These are phyloP conservation scores for Champsocephalus gunnari DNA, from an alignment of 2,797 vertebrate species.

Conservation along the genomic window DNA sequence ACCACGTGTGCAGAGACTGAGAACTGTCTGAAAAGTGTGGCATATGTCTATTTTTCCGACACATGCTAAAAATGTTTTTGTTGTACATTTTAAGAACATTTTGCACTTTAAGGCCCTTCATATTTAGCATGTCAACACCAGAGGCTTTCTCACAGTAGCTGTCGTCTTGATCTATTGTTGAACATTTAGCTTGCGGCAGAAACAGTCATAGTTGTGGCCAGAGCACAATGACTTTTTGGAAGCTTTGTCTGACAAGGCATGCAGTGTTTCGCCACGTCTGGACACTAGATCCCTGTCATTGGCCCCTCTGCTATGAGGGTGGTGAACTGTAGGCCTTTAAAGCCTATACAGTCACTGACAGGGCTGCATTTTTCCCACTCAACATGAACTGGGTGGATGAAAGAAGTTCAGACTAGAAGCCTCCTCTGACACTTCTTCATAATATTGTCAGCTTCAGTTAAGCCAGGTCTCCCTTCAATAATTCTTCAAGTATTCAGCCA, in stretches of 20 bases:
- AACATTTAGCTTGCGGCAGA: conserved; percentile 37
- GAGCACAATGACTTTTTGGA: conserved; percentile 39
- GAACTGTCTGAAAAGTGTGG: conserved; percentile 15
- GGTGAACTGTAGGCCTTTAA: conserved; percentile 24
- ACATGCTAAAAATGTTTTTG: neutral
- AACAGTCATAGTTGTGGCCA: conserved; percentile 49
- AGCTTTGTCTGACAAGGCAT: conserved; percentile 11
- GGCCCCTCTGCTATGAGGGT: conserved; percentile 11
- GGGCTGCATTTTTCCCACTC: conserved; percentile 31
- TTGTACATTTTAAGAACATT: neutral
- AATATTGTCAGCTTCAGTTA: conserved; percentile 11
- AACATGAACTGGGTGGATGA: conserved; percentile 31
- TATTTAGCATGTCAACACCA: neutral
- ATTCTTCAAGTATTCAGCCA: conserved; percentile 1
- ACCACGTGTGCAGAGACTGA: conserved; percentile 32
- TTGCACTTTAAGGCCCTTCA: neutral
- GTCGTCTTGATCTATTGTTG: conserved; percentile 2
- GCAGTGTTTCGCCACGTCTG: conserved; percentile 39
- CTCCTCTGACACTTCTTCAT: conserved; percentile 20
- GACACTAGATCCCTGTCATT: conserved; percentile 34
- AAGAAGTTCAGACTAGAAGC: conserved; percentile 21
- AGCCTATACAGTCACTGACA: conserved; percentile 17
- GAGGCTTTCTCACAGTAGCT: neutral
- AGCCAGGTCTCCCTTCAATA: neutral
- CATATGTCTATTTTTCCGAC: conserved; percentile 16